Base-by-base conservation (phyloP, 2,113 vertebrate species). In the Picathartes gymnocephalus region DNA sequence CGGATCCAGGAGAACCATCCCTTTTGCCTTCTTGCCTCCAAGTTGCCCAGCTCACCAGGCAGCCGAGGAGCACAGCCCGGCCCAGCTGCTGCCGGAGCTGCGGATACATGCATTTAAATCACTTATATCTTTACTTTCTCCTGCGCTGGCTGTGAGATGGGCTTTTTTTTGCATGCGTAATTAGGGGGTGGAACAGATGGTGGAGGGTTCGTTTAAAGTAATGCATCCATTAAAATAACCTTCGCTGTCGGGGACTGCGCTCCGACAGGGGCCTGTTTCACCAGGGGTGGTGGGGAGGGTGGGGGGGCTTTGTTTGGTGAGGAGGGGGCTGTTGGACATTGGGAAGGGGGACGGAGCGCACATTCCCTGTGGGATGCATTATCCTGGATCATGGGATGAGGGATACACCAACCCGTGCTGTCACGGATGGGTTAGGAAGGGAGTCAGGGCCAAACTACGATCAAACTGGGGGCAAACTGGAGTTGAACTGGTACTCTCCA, bases 151-250 rank as follows among this genome's bases (percentile, higher is more conserved):
- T 98, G 97, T 82, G 97, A 98, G 96, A 97, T 97, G 95, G 97
- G 96, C 96, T 97, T 96, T 86, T 88, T 87, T 96, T 96, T 97
- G 98, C 97, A 98, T 97, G 97, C 97, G 97, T 98, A 98, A 98
- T 98, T 97, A 98, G 97, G 98, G 98, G 98, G 98, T 98, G 98
- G 97, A 98, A 98, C 98, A 98, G 98, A 98, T 98, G 98, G 98
- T 69, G 88, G 97, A 98, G 97, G 97, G 97, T 97, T 98, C 97
- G 97, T 98, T 98, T 98, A 98, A 98, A 98, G 97, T 97, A 97
- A 97, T 97, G 98, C 98, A 98, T 98, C 98, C 97, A 97, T 98
- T 98, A 98, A 98, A 98, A 98, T 98, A 98, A 98, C 98, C 98
- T 98, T 98, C 97, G 76, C 96, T 98, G 98, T 97, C 96, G 96